Conservation (phyloP, 2,888 invertebrate genomes). For the Drosophila lutescens region DNA sequence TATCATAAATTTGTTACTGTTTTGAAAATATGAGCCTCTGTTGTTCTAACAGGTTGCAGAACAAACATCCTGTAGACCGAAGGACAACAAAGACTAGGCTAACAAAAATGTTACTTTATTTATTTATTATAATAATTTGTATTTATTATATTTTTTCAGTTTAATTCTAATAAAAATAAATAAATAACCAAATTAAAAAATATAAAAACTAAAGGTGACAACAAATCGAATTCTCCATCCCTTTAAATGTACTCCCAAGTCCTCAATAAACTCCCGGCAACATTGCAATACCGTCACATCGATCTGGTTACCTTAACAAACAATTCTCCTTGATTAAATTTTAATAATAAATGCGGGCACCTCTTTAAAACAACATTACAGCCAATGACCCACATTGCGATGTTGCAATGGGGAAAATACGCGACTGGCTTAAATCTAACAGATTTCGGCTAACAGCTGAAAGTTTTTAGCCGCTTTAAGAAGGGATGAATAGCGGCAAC, state of each 20-base stretch:
- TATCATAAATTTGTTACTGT: too few relatives aligned
- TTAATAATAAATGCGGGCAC: constrained; percentile 35
- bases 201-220: too few relatives aligned
- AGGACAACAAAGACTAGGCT: too few relatives aligned
- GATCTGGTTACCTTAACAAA: constrained; percentile 27
- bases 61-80: too few relatives aligned
- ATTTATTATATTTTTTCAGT: too few relatives aligned
- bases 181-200: too few relatives aligned
- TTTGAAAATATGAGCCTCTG: too few relatives aligned
- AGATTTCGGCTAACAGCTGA: constrained; percentile 37
- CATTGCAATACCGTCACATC: constrained; percentile 1
- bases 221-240: too few relatives aligned
- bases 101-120: too few relatives aligned
- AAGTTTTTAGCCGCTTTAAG: constrained; percentile 46
- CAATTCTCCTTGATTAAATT: constrained; percentile 37
- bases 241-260: background rate
- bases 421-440: constrained; percentile 36
- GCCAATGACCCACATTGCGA: constrained; percentile 47
- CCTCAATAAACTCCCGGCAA: background rate
- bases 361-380: constrained; percentile 42
- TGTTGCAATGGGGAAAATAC: constrained; percentile 13
- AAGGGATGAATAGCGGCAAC: constrained; percentile 45
- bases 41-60: too few relatives aligned
- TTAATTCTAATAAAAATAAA: too few relatives aligned
- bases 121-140: too few relatives aligned